These are phyloP conservation scores for Oncopodura yosiiana DNA, from an alignment of 1,140 invertebrate species.

Conservation along the genomic window DNA sequence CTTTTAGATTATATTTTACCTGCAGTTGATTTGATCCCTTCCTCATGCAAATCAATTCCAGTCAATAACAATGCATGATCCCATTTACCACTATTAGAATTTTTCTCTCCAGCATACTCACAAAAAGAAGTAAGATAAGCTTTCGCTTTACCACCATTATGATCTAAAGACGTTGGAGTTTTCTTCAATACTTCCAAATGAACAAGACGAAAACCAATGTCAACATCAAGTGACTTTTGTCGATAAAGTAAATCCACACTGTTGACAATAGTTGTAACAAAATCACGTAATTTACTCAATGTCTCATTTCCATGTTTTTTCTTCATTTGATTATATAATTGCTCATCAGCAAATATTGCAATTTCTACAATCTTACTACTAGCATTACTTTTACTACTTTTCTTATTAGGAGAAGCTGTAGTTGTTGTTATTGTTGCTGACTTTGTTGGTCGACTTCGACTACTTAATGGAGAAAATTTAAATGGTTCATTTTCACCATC, in stretches of 20 bases:
- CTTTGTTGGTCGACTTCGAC: neutral
- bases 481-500: no score
- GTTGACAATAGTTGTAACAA: constrained; percentile 39
- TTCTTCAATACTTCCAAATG: constrained; percentile 38
- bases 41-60: constrained; percentile 34
- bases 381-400: neutral
- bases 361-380: constrained; percentile 35
- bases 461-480: neutral
- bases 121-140: constrained; percentile 40
- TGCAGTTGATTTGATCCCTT: constrained; percentile 18
- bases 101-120: constrained; percentile 38
- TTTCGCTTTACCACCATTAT: constrained; percentile 36
- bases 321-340: constrained; percentile 36
- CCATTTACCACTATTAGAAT: constrained; percentile 35
- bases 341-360: constrained; percentile 38
- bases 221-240: constrained; percentile 36
- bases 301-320: constrained; percentile 37
- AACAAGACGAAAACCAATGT: constrained; percentile 37
- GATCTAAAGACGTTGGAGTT: constrained; percentile 33
- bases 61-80: constrained; percentile 39
- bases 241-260: constrained; percentile 38
- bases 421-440: neutral
- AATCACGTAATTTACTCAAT: constrained; percentile 35
- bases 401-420: neutral
- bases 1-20: neutral